Evolutionary conservation across 2,797 vertebrate genomes (phyloP).

Genomic region (Okamejei kenojei): DNA sequence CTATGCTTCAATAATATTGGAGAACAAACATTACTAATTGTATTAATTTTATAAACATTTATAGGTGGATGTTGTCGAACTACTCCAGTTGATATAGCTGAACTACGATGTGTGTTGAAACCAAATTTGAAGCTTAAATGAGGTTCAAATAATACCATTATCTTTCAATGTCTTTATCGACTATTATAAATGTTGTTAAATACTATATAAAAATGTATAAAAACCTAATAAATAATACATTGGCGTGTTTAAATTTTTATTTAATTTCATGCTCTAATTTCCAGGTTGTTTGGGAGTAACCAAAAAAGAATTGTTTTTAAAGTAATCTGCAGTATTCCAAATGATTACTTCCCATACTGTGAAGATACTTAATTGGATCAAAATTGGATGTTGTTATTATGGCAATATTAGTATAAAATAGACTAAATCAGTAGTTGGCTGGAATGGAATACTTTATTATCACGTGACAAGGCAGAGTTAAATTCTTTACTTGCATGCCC

Average conservation of each 20-base stretch:
- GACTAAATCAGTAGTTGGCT: background rate
- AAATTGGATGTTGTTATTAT: background rate
- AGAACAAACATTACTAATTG: conserved; percentile 1
- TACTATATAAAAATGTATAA: background rate
- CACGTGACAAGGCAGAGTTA: too few relatives aligned
- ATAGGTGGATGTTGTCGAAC: conserved; percentile 68
- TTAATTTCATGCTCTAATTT: background rate
- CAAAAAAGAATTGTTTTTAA: too few relatives aligned
- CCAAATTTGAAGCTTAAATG: background rate
- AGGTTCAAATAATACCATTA: background rate
- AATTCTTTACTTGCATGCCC: too few relatives aligned
- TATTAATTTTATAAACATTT: conserved; percentile 36
- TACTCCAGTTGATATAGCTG: conserved; percentile 54
- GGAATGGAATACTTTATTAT: too few relatives aligned
- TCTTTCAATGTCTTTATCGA: too few relatives aligned
- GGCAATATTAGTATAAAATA: background rate
- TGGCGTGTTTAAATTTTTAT: background rate
- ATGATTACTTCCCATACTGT: background rate
- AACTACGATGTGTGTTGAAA: conserved; percentile 50
- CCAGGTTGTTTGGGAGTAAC: background rate
- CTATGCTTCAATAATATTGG: background rate
- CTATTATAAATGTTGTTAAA: background rate
- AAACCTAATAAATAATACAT: background rate
- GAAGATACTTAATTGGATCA: background rate
- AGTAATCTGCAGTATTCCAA: background rate